Base-by-base conservation (phyloP, 92 coral and sea anemone species). In the Galaxea fascicularis region DNA sequence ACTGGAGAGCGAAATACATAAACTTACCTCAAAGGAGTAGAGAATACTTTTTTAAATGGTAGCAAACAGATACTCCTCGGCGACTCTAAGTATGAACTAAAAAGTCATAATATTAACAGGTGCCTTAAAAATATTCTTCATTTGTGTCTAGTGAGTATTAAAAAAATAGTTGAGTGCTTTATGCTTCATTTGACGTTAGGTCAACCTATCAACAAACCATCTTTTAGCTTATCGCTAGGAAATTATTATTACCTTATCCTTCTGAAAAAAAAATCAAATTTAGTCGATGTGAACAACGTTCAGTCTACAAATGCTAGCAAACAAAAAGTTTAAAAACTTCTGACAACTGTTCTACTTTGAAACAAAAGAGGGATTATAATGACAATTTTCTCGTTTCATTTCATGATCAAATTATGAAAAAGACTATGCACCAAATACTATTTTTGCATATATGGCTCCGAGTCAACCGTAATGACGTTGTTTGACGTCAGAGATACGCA, bases 401-500 rank as follows among this genome's bases (percentile, higher is more conserved):
- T n/a, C 27, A 67, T 14, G 65, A 24, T 51, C 29, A 29, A 27
- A 41, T 66, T 21, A 31, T 49, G 24, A 65, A 63, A 47, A 63
- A 28, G 51, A 46, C 4, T 49, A 46, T 57, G 44, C 56, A 67
- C 8, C 13, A 3, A 12, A 12, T 53, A 28, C 41, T 30, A 15
- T 49, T 79, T 79, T 28, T 65, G 70, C 20, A 71, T 71, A 71
- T 46, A 44, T 71, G 27, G 53, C 53, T 66, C 49, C 66, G 72
- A 65, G 25, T 79, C 74, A 79, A 27, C 64, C 47, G 9, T 25
- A 29, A 67, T 52, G 84, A 52, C 84, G 74, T 79, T 75, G 31
- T 16, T 26, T 26, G 62, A 79, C 84, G 84, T 79, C 74, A 79
- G 10, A 51, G 74, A 47, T 57, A 45, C 65, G 84, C 62, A 14